Conservation (phyloP, 2,113 vertebrate genomes). For the Bujurquina vittata region DNA sequence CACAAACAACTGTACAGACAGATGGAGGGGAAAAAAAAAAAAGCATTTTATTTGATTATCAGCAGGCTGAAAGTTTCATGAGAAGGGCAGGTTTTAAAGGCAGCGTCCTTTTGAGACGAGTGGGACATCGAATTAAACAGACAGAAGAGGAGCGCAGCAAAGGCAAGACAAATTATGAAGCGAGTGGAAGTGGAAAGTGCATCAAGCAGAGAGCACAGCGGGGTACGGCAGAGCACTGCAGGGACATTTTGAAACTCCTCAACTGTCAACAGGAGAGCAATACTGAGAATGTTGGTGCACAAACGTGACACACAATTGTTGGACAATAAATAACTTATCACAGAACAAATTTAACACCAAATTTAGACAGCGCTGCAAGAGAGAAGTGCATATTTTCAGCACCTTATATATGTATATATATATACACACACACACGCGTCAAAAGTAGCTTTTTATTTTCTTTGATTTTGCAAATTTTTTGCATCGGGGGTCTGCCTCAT, state of each 20-base stretch:
- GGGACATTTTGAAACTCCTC: not conserved
- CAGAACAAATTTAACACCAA: not conserved
- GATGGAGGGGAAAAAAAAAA: not conserved
- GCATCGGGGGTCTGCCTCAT: not conserved
- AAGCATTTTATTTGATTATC: not conserved
- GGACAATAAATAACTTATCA: not conserved
- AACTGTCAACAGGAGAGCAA: not conserved
- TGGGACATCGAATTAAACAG: not conserved
- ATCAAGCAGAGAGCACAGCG: slow-evolving; percentile 8
- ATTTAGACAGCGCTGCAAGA: not conserved
- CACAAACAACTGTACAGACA: not conserved
- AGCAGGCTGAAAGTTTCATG: not conserved
- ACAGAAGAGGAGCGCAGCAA: not conserved
- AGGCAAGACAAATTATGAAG: not conserved
- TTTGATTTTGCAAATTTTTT: not conserved
- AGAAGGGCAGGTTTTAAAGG: not conserved
- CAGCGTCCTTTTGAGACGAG: not conserved
- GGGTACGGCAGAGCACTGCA: not conserved
- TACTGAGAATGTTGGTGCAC: not conserved
- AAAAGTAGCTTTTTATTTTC: no score
- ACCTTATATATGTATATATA: no score
- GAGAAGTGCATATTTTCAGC: not conserved
- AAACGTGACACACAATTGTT: not conserved
- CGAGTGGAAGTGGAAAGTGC: not conserved
- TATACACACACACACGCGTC: no score